Evolutionary conservation across 1,140 invertebrate genomes (phyloP), one percentile per base, ranked within the genome.

Genomic region (Heliothis virescens): DNA sequence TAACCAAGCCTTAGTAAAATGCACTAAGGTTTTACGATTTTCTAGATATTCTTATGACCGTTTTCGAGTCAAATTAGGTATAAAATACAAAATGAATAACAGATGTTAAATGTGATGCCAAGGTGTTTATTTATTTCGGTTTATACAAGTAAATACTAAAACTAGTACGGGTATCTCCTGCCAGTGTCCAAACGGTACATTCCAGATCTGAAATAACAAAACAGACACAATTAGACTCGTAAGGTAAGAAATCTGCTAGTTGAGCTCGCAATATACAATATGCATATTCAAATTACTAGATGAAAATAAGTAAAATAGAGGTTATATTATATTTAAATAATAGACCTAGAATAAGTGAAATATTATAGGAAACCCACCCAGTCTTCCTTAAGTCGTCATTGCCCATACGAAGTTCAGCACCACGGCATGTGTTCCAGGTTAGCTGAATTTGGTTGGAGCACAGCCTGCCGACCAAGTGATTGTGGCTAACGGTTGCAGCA

Each of bases 401-500:
- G 78, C 91, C 92, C 91, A 93, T 86, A 9, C 47, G 65, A 3
- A 92, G 65, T 15, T 41, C 11, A 0, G 3, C 4, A 5, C 91
- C 92, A 47, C 84, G 75, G 72, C 92, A 93, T 1, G 53, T 87
- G 62, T 92, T 87, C 50, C 65, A 73, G 16, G 65, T 82, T 0
- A 93, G 81, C 75, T 93, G 87, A 1, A 71, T 0, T 29, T 34
- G 79, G 41, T 65, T 88, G 1, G 80, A 26, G 53, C 92, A 92
- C 69, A 72, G 53, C 9, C 57, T 83, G 10, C 89, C 91, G 12
- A 83, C 69, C 11, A 92, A 77, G 67, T 92, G 92, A 59, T 92
- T 87, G 71, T 87, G 78, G 0, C 82, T 82, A 7, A 93, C 82
- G 0, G 86, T 85, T 1, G 92, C 95, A n/a, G 95, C 96, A 72